Base-by-base conservation (phyloP, 1,140 invertebrate genomes). In the Cardiocondyla obscurior region DNA sequence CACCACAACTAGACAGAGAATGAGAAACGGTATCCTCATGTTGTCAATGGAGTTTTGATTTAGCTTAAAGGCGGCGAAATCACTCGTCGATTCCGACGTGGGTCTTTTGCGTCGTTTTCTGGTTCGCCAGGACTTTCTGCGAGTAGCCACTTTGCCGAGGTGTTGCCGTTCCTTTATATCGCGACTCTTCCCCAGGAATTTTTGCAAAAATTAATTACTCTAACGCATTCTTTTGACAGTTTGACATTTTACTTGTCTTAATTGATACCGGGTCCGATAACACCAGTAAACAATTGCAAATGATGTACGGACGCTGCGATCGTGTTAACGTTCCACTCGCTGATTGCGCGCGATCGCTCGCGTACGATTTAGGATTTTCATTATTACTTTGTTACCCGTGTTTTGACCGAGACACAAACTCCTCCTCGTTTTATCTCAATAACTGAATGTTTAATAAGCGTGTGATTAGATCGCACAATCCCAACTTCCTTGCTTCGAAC, bases 21-120 rank as follows among this genome's bases (percentile, higher is more conserved):
- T n/a, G 22, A 79, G 46, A 53, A 79, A 4, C 19, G 74, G 22
- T 53, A 69, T 12, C 22, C 22, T 79, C 74, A 79, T 79, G 19
- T 79, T 69, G 22, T 1, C 1, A 30, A 67, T 42, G 0, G 16
- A n/a, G n/a, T n/a, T 39, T 28, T 5, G 1, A 1, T 2, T 39
- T 16, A 16, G 1, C 5, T 55, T 1, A 46, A 8, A 39, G 53
- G 3, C 53, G 30, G 42, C 7, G 3, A 67, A 28, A 53, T 30
- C 0, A 25, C 2, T 6, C n/a, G 22, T 30, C 6, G 0, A 62
- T 62, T 42, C 19, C 33, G 58, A 42, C 28, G 22, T n/a, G 33
- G 0, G 16, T 22, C 6, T 69, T 79, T 55, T 25, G 0, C 39
- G 1, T 39, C 1, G 58, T 28, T 33, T 65, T 8, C n/a, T 77